Conservation (phyloP, 2,888 invertebrate genomes). For the Nowickia ferox region DNA sequence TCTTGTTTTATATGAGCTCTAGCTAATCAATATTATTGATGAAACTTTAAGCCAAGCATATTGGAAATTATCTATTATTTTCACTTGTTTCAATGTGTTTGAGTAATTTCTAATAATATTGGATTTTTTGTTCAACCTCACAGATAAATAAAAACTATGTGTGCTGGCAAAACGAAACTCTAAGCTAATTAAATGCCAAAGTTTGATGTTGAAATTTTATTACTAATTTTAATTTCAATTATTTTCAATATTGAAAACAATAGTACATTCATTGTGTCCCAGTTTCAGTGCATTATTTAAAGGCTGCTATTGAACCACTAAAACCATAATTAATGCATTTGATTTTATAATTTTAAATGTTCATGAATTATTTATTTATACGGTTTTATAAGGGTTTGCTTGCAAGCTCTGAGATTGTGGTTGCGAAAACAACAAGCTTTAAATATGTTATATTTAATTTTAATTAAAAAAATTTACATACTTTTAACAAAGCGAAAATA, state of each 20-base stretch:
- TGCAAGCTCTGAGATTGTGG: not conserved
- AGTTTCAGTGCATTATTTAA: not conserved
- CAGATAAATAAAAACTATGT: not conserved
- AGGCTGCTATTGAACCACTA: not conserved
- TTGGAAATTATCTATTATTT: conserved; percentile 12
- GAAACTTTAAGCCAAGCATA: conserved; percentile 20
- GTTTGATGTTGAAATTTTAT: not conserved
- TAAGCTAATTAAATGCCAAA: not conserved
- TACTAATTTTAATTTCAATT: not conserved
- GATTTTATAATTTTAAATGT: not conserved
- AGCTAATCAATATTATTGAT: conserved; percentile 29
- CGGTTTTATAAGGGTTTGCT: not conserved
- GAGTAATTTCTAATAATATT: not conserved
- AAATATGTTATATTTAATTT: not conserved
- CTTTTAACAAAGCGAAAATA: not conserved
- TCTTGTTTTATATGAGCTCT: not conserved
- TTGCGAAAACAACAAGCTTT: not conserved
- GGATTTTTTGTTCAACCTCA: conserved; percentile 6
- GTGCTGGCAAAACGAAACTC: not conserved
- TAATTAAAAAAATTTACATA: not conserved
- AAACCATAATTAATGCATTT: conserved; percentile 11
- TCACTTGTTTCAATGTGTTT: not conserved
- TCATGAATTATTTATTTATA: not conserved
- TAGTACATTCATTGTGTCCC: not conserved
- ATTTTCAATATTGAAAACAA: not conserved